Conservation (phyloP, 1,140 invertebrate species). For the Papilio helenus region DNA sequence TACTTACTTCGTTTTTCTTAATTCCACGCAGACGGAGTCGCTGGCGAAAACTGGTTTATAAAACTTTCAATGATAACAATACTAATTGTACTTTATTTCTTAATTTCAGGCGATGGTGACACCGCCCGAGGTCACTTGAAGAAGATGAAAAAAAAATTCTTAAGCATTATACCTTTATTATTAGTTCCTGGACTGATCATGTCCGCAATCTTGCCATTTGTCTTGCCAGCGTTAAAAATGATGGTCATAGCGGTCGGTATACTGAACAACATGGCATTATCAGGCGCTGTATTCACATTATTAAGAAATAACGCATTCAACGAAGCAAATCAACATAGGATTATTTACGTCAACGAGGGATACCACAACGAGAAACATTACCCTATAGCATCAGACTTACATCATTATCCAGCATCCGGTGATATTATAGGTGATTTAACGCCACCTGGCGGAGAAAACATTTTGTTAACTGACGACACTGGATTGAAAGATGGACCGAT, state of each 20-base stretch:
- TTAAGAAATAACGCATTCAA: constrained; percentile 80
- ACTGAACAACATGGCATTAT: constrained; percentile 79
- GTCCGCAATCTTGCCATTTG: constrained; percentile 79
- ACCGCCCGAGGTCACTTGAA: constrained; percentile 69
- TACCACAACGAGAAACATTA: constrained; percentile 68
- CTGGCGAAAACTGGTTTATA: too few species aligned
- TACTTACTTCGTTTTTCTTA: too few species aligned
- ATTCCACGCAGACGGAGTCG: too few species aligned
- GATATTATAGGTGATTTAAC: not conserved
- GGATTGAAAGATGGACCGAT: constrained; percentile 18
- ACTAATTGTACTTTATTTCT: constrained; percentile 28
- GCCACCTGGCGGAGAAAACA: constrained; percentile 10
- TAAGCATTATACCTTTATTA: constrained; percentile 68
- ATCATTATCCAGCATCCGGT: constrained; percentile 2
- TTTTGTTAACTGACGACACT: constrained; percentile 23
- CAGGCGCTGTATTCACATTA: constrained; percentile 77
- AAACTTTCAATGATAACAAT: not conserved
- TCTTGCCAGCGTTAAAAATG: constrained; percentile 79
- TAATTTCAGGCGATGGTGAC: constrained; percentile 57
- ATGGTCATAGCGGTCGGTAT: constrained; percentile 71
- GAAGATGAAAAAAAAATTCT: constrained; percentile 70
- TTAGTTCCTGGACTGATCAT: constrained; percentile 78
- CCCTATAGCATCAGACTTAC: constrained; percentile 41
- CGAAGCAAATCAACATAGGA: constrained; percentile 71
- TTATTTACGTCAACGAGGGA: constrained; percentile 78